Evolutionary conservation across 2,888 invertebrate species (phyloP).

Genomic region (Orthosia cruda): DNA sequence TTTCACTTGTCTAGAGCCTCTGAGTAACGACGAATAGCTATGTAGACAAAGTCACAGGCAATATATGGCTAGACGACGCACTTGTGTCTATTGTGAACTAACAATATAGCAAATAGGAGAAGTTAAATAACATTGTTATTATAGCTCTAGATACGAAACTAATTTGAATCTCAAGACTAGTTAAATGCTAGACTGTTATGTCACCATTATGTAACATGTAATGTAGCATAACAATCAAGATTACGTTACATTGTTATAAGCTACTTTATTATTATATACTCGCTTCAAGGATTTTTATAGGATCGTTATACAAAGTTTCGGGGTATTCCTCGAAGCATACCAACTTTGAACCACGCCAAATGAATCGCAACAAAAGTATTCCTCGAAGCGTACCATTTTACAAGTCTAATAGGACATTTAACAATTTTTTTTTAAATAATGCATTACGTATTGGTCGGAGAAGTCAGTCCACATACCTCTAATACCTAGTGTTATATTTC

Average conservation of each 20-base stretch:
- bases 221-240: conserved; percentile 5
- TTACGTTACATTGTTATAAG: conserved; percentile 20
- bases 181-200: conserved; percentile 6
- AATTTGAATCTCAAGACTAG: conserved; percentile 10
- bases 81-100: background rate
- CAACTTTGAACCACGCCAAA: too few relatives aligned
- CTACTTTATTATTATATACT: background rate
- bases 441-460: too few relatives aligned
- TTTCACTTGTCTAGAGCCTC: too few relatives aligned
- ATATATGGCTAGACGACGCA: background rate
- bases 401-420: too few relatives aligned
- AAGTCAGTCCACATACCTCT: too few relatives aligned
- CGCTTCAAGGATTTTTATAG: conserved; percentile 16
- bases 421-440: too few relatives aligned
- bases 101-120: background rate
- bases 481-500: too few relatives aligned
- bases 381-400: too few relatives aligned
- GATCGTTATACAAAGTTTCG: background rate
- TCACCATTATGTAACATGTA: conserved; percentile 11
- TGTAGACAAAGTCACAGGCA: background rate
- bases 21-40: too few relatives aligned
- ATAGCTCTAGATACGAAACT: background rate
- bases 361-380: too few relatives aligned
- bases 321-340: too few relatives aligned
- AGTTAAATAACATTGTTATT: conserved; percentile 8